These are phyloP conservation scores for Pygoscelis antarcticus DNA, from an alignment of 2,113 vertebrate species.

Conservation along the genomic window DNA sequence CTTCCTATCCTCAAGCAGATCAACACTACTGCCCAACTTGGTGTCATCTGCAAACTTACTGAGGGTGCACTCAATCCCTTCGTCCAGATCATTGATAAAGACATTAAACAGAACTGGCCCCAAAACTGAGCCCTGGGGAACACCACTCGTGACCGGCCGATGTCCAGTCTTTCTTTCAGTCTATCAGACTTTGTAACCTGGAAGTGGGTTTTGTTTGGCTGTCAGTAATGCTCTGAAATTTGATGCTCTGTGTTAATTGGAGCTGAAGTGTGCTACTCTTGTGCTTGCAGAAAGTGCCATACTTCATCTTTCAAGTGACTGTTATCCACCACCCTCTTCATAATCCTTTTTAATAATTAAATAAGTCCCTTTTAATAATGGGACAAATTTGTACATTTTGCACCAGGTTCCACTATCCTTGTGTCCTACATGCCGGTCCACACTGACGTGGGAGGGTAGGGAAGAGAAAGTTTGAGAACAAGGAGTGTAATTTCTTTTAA, in stretches of 20 bases:
- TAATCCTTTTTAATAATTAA: not conserved
- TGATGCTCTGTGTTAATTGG: not conserved
- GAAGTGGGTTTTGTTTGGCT: not conserved
- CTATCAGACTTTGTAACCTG: not conserved
- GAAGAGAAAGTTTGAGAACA: not conserved
- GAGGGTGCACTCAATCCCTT: too few species aligned
- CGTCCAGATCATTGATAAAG: too few species aligned
- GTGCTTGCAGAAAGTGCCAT: not conserved
- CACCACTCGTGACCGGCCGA: too few species aligned
- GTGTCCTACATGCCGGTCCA: not conserved
- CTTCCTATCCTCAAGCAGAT: too few species aligned
- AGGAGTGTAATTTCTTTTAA: not conserved
- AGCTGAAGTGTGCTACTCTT: not conserved
- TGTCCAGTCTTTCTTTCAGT: not conserved
- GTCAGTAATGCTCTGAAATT: not conserved
- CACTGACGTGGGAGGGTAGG: accelerated
- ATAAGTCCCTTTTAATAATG: not conserved
- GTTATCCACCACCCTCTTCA: not conserved
- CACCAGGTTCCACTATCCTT: not conserved
- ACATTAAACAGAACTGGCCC: too few species aligned
- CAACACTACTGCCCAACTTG: too few species aligned
- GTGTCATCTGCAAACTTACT: too few species aligned
- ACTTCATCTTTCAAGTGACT: not conserved
- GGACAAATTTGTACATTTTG: not conserved
- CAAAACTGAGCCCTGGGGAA: too few species aligned